phyloP scores from a whole-genome alignment of 2,888 invertebrate genomes.

The Sycophila texana region DNA sequence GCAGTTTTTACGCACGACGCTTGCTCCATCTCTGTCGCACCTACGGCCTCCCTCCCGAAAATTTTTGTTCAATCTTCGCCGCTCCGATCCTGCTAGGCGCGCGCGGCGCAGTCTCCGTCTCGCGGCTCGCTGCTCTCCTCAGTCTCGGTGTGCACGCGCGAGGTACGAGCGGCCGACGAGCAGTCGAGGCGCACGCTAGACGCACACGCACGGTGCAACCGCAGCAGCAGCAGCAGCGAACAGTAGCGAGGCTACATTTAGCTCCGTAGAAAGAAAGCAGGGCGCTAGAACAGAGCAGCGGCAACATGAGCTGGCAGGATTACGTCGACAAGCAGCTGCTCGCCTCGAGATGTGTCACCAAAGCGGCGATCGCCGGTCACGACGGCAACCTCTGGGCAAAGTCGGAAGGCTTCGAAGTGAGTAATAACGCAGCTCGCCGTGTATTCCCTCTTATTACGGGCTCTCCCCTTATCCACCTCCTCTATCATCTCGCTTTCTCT shows the following conservation, averaged over 20 bases:
- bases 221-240: not conserved
- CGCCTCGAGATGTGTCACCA: constrained; percentile 95
- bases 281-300: constrained; percentile 40
- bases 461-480: too few species aligned
- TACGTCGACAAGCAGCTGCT: constrained; percentile 98
- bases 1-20: constrained; percentile 6
- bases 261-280: not conserved
- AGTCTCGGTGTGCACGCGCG: constrained; percentile 1
- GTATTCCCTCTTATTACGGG: not conserved
- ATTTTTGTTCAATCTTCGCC: not conserved
- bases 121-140: not conserved
- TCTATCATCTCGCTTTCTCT: not conserved
- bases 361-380: constrained; percentile 96
- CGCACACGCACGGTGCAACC: not conserved
- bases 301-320: constrained; percentile 96
- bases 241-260: not conserved
- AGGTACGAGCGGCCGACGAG: not conserved
- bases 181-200: not conserved
- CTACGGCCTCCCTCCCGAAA: not conserved
- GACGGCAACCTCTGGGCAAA: constrained; percentile 97
- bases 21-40: constrained; percentile 21
- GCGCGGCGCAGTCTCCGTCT: not conserved
- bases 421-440: constrained; percentile 73
- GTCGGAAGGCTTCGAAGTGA: constrained; percentile 95
- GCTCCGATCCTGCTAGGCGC: constrained; percentile 1